Conservation (phyloP, 2,113 vertebrate species). For the Tychaedon coryphoeus region DNA sequence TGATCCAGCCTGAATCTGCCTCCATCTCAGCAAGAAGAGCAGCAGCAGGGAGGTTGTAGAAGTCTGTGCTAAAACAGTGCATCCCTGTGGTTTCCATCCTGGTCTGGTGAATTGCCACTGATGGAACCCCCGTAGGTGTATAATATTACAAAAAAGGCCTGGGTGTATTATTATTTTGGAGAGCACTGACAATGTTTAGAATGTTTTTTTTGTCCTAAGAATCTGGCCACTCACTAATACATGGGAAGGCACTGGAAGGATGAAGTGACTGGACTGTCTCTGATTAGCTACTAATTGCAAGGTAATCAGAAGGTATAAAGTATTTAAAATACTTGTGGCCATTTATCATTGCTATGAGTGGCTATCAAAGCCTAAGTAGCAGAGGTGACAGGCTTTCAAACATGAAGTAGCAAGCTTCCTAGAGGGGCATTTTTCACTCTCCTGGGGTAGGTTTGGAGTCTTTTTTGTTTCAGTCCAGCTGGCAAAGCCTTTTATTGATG, state of each 20-base stretch:
- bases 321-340: neutral
- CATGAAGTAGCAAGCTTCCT: neutral
- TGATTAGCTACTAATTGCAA: neutral
- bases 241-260: neutral
- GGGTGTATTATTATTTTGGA: neutral
- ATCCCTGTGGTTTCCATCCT: neutral
- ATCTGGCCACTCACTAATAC: neutral
- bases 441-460: neutral
- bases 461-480: neutral
- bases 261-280: neutral
- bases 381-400: neutral
- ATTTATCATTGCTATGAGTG: neutral
- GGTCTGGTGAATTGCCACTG: neutral
- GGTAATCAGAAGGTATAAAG: neutral
- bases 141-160: neutral
- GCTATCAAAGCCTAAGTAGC: neutral
- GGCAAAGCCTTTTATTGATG: neutral
- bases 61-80: accelerated
- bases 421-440: neutral
- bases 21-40: neutral
- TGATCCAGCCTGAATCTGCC: neutral
- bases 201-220: neutral
- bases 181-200: accelerated
- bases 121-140: neutral
- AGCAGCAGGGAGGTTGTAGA: neutral